phyloP scores from a whole-genome alignment of 2,888 invertebrate species.

The Rotaria macrura region DNA sequence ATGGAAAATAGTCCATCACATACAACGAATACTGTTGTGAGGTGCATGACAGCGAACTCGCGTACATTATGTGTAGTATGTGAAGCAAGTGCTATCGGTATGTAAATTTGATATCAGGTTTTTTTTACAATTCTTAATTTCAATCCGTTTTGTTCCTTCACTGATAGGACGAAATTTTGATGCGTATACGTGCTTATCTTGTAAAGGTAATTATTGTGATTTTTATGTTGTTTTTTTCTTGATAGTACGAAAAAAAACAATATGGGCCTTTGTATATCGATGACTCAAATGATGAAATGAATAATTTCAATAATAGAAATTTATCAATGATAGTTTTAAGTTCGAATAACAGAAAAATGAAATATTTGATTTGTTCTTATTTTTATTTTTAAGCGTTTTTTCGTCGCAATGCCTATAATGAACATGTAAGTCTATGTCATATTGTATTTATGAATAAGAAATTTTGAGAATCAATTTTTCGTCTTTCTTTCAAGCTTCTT shows the following conservation, averaged over 20 bases:
- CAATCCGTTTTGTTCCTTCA: too few species aligned
- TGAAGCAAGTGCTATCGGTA: not conserved
- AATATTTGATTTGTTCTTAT: not conserved
- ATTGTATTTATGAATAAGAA: not conserved
- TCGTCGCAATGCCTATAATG: not conserved
- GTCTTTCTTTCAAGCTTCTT: not conserved
- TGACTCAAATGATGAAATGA: too few species aligned
- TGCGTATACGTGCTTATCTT: not conserved
- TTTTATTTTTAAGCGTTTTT: not conserved
- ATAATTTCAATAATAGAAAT: too few species aligned
- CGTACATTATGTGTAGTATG: not conserved
- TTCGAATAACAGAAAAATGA: not conserved
- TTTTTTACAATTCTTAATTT: too few species aligned
- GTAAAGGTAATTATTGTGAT: not conserved
- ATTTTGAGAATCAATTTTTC: not conserved
- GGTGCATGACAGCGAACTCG: not conserved
- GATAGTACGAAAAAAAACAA: too few species aligned
- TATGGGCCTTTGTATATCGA: too few species aligned
- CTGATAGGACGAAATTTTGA: not conserved
- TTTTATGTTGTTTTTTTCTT: too few species aligned
- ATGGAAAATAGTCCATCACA: not conserved
- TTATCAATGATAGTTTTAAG: too few species aligned
- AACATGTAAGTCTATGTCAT: not conserved
- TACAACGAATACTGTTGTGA: not conserved
- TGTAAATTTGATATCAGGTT: not conserved